Evolutionary conservation across 2,888 invertebrate species (phyloP).

Genomic region (Nymphalis c-album): DNA sequence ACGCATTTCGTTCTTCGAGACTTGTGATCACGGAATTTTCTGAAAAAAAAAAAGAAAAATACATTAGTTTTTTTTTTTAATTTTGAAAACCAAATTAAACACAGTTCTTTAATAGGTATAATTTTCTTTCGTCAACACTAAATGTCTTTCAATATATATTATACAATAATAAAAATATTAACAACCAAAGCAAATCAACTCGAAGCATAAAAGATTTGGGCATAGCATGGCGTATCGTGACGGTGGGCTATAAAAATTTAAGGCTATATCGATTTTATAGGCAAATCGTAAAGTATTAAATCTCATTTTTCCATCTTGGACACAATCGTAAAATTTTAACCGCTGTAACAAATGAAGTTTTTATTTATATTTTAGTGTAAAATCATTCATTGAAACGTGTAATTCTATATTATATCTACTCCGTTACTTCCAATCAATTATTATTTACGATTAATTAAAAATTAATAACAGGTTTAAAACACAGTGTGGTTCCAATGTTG

Average conservation of each 20-base stretch:
- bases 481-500: too few species aligned
- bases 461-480: too few species aligned
- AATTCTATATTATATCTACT: not conserved
- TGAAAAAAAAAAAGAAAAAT: slow-evolving; percentile 22
- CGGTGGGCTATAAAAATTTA: slow-evolving; percentile 24
- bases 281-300: slow-evolving; percentile 29
- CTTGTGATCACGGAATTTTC: slow-evolving; percentile 11
- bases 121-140: not conserved
- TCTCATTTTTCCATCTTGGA: slow-evolving; percentile 25
- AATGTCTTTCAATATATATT: slow-evolving; percentile 4
- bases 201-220: slow-evolving; percentile 2
- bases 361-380: not conserved
- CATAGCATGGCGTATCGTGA: slow-evolving; percentile 12
- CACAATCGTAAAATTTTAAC: slow-evolving; percentile 19
- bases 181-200: slow-evolving; percentile 6
- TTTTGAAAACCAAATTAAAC: too few species aligned
- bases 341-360: not conserved
- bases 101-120: too few species aligned
- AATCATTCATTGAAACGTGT: not conserved
- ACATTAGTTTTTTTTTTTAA: not conserved
- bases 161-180: slow-evolving; percentile 3
- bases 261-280: slow-evolving; percentile 31
- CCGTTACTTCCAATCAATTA: too few species aligned
- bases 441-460: too few species aligned
- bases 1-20: slow-evolving; percentile 14